Evolutionary conservation across 2,797 vertebrate species (phyloP), one percentile per base, ranked within the genome.

Genomic region (Manis pentadactyla): DNA sequence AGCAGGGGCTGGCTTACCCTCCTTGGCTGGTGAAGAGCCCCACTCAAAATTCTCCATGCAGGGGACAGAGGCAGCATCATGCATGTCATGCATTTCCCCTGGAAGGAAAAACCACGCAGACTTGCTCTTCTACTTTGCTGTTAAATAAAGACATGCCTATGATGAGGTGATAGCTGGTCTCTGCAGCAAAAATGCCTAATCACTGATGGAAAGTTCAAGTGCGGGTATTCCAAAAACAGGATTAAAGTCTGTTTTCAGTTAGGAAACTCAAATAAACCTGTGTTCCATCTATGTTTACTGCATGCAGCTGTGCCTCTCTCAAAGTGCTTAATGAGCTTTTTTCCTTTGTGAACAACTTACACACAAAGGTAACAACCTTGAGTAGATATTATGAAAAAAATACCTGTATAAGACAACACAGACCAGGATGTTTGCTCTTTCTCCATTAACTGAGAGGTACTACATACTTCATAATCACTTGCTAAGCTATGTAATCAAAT

Each of bases 161-260:
- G 46, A 68, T 21, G 89, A 94, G 73, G 93, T 90, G 86, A 93
- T 88, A 97, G 75, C 61, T 63, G 82, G 93, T 55, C 34, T 69
- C 51, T 27, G 83, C 75, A 69, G 57, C 82, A 91, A 61, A 83
- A 53, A 92, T 17, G 61, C 64, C 64, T 34, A 69, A 19, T 25
- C 87, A 69, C 93, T 93, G 71, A 86, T 11, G 95, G 79, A 77
- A 79, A 82, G 69, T 78, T 91, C 93, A 73, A 3, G 78, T 82
- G 69, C 27, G 96, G 61, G 91, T 88, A 87, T 84, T 78, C 75
- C 77, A 69, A 82, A 87, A 78, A 51, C 90, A 98, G 97, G 98
- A 94, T 87, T 94, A 53, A 94, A 96, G 91, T 96, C 97, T 98
- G 98, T 18, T 98, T 98, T 97, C 94, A 96, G 96, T 98, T 98